Evolutionary conservation across 2,113 vertebrate species (phyloP), one percentile per base, ranked within the genome.

Genomic region (Saiga tatarica): DNA sequence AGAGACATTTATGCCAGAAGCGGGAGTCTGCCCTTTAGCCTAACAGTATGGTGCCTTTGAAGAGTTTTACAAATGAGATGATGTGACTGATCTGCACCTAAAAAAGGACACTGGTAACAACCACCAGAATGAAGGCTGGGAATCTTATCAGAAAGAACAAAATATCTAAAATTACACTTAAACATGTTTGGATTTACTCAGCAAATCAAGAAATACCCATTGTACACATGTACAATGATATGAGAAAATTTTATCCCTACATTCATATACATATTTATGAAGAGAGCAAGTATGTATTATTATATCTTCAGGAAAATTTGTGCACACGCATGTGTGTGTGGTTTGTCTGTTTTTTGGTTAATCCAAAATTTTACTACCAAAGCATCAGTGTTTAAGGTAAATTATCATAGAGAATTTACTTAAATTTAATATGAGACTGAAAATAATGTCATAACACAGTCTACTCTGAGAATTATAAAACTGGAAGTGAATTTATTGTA

Each of bases 401-500:
- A 47, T 76, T 96, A 84, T 89, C 25, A 92, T 94, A 94, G 47
- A 67, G 26, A 25, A 19, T 87, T 91, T 4, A 67, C 3, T 15
- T 92, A 92, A 95, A 95, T 97, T 93, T 92, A 89, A 98, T 91
- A 86, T 76, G 28, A 98, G 21, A 93, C 16, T 82, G 12, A 39
- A 62, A 94, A 91, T 92, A 93, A 71, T 0, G 0, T 76, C 82
- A 74, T 87, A 97, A 95, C 25, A 92, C 25, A 0, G 78, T 50
- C 62, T 21, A 97, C 45, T 17, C 71, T 81, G 96, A 74, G 9
- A 67, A 71, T 97, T 97, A 97, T 89, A 67, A 97, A 97, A 87
- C 2, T 30, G 30, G 59, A 92, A 81, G 28, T 62, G 14, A 62
- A 62, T 62, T 62, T 62, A 62, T 33, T 62, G 28, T 62, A 62